These are phyloP conservation scores for Ceratina australensis DNA, from an alignment of 1,140 invertebrate species.

Conservation along the genomic window DNA sequence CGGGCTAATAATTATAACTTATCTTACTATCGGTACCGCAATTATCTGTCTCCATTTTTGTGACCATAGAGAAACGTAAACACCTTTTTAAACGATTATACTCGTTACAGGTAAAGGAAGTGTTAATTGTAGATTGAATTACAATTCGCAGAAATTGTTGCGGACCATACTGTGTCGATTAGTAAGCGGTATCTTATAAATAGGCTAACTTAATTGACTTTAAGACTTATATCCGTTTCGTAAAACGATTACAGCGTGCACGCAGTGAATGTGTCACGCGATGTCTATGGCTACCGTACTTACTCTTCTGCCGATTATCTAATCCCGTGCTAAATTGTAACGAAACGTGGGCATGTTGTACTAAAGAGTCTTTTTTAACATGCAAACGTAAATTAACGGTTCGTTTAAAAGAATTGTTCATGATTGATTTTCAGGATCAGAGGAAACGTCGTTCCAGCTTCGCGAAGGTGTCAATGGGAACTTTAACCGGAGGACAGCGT, in stretches of 20 bases:
- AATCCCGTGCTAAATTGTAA: constrained; percentile 45
- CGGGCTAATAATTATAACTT: constrained; percentile 40
- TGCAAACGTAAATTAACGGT: too few species aligned
- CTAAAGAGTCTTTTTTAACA: constrained; percentile 38
- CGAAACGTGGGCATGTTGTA: constrained; percentile 34
- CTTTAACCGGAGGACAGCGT: too few species aligned
- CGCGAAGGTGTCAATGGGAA: too few species aligned
- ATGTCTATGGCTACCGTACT: constrained; percentile 10
- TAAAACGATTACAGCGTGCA: constrained; percentile 27
- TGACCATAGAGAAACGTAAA: background rate
- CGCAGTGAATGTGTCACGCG: constrained; percentile 28
- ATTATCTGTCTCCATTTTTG: background rate
- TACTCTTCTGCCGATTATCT: constrained; percentile 55
- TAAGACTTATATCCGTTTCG: constrained; percentile 31
- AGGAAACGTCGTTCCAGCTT: background rate
- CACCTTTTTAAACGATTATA: background rate
- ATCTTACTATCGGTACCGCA: constrained; percentile 21
- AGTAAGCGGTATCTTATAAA: constrained; percentile 26
- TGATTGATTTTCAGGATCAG: constrained; percentile 15
- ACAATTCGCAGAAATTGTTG: constrained; percentile 9
- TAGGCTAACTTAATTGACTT: constrained; percentile 29
- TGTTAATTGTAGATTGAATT: background rate
- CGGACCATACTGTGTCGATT: background rate
- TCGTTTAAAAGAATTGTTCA: too few species aligned
- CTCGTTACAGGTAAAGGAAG: background rate